A percentile compares a stretch with the other conserved stretches of the same genome.
These are phyloP conservation scores for Heliconius ismenius DNA, from an alignment of 2,888 invertebrate genomes.

Conservation along the genomic window DNA sequence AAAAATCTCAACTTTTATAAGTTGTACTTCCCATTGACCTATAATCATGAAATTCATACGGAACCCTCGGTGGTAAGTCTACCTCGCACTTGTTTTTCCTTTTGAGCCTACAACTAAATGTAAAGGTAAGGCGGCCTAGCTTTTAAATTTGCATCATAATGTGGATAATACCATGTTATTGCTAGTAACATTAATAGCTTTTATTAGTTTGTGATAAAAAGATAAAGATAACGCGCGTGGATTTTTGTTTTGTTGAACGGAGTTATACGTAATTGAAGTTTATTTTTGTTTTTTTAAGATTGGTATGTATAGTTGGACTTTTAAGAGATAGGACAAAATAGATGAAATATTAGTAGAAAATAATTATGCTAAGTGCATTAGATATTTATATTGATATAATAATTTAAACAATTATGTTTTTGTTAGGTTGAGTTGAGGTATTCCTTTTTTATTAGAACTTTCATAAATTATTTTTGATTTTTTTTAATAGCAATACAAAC, in stretches of 20 bases:
- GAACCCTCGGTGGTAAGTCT: neutral
- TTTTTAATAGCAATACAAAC: too few relatives aligned
- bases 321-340: neutral
- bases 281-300: neutral
- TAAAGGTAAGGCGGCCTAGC: conserved; percentile 32
- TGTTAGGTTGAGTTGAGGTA: too few relatives aligned
- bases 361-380: too few relatives aligned
- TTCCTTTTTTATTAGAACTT: too few relatives aligned
- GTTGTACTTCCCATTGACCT: neutral
- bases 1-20: too few relatives aligned
- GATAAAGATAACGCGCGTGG: neutral
- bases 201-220: conserved; percentile 21
- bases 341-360: too few relatives aligned
- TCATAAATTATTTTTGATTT: too few relatives aligned
- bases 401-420: too few relatives aligned
- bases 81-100: neutral
- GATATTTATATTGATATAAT: neutral
- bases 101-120: conserved; percentile 3
- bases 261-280: conserved; percentile 7
- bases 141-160: conserved; percentile 24
- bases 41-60: neutral
- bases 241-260: neutral
- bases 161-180: conserved; percentile 9
- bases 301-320: neutral
- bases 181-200: conserved; percentile 14